Evolutionary conservation across 2,797 vertebrate genomes (phyloP), one percentile per base, ranked within the genome.

Genomic region (Anguilla pacifica): DNA sequence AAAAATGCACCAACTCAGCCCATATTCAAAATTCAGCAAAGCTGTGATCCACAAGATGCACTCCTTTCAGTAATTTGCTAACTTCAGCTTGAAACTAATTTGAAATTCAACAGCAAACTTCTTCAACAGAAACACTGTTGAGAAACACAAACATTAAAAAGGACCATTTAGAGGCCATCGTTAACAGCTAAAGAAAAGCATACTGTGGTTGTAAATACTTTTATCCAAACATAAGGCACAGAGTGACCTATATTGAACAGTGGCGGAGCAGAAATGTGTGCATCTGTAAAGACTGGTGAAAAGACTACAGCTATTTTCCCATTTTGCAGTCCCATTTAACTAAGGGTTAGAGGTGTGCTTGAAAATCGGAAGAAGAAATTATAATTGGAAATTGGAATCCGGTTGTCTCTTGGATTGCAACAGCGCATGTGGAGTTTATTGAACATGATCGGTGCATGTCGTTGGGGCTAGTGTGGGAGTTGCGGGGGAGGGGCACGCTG

Each of bases 101-200:
- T 90, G 91, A 91, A 83, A 89, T 85, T 89, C 89, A 83, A 53
- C 82, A 39, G 46, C 86, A 92, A 91, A 89, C 84, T 83, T 86
- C 90, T 87, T 70, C 15, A 86, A 77, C 90, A 92, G 90, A 90
- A 88, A 93, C 91, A 91, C 61, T 90, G 87, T 82, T 5, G 90
- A 90, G 91, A 57, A 25, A 57, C 6, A 35, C 49, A 39, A 5
- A 55, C 61, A 85, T 57, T 35, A 61, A 53, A 2, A 53, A 53
- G 7, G 51, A 9, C 51, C 9, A 53, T 15, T 61, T 59, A 59
- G 15, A 59, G 11, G n/a, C 53, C 13, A 70, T 70, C 25, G n/a
- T 70, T 70, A 83, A 89, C 94, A 93, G 95, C 94, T 93, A 94
- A 94, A 93, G 94, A 94, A 43, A 51, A 83, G 57, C 82, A 53